Evolutionary conservation across 1,140 invertebrate genomes (phyloP).

Genomic region (Danaus plexippus): DNA sequence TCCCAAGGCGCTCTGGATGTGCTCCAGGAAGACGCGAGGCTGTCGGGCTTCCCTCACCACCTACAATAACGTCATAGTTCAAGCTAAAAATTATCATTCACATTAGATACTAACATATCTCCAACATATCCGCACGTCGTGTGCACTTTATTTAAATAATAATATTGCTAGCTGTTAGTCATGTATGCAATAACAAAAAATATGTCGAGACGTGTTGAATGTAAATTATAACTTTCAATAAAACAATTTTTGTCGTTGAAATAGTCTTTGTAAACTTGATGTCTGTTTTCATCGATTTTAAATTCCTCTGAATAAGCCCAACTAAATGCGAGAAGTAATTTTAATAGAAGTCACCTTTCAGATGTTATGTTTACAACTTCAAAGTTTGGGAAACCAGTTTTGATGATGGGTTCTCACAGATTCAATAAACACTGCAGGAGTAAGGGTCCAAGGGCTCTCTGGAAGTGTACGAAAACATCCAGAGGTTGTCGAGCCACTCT

Average conservation of each 20-base stretch:
- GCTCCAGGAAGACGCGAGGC: conserved; percentile 23
- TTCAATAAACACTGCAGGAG: conserved; percentile 30
- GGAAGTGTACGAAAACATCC: conserved; percentile 31
- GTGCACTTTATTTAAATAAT: too few species aligned
- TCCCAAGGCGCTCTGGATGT: conserved; percentile 26
- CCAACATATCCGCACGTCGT: too few species aligned
- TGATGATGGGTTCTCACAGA: conserved; percentile 26
- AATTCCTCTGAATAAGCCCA: too few species aligned
- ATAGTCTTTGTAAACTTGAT: too few species aligned
- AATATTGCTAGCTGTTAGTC: too few species aligned
- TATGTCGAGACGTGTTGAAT: too few species aligned
- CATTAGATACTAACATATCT: neutral
- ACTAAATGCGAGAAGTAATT: too few species aligned
- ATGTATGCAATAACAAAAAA: too few species aligned
- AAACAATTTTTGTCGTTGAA: too few species aligned
- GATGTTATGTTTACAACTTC: conserved; percentile 11
- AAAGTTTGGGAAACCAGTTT: conserved; percentile 27
- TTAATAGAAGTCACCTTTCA: neutral
- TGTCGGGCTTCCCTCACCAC: conserved; percentile 31
- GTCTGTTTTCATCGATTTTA: too few species aligned
- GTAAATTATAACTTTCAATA: too few species aligned
- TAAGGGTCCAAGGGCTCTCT: conserved; percentile 25
- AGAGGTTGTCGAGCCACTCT: conserved; percentile 27
- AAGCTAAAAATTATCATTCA: conserved; percentile 22
- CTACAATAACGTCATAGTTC: conserved; percentile 20